Conservation (phyloP, 2,113 vertebrate species). For the Xenotilapia longispinis region DNA sequence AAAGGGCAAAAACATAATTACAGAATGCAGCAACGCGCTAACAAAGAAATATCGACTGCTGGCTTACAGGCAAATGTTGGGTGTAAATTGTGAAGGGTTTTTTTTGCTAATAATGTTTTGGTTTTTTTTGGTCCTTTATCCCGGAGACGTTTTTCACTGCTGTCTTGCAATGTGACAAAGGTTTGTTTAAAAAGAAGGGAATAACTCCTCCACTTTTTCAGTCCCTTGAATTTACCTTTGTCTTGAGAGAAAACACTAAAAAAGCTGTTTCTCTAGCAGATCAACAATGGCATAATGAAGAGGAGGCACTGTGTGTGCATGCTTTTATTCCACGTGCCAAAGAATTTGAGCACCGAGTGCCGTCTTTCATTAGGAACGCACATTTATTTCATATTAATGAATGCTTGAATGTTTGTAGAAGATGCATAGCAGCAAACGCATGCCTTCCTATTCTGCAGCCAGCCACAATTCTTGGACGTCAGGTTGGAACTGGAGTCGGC, state of each 20-base stretch:
- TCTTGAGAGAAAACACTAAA: conserved; percentile 4
- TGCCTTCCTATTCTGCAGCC: conserved; percentile 20
- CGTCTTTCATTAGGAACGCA: neutral
- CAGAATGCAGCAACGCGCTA: conserved; percentile 43
- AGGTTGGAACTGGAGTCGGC: conserved; percentile 24
- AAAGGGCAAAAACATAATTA: conserved; percentile 60
- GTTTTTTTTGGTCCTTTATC: neutral
- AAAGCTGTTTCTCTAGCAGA: neutral
- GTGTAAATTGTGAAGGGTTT: neutral
- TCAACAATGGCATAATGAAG: neutral
- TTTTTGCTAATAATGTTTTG: conserved; percentile 34
- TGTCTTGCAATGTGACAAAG: neutral
- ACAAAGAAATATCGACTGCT: conserved; percentile 56
- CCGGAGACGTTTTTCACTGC: neutral
- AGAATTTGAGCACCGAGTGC: neutral
- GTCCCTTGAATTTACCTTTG: neutral
- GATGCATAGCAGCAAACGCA: conserved; percentile 22
- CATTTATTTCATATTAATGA: neutral
- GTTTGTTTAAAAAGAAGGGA: neutral
- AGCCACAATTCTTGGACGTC: conserved; percentile 32
- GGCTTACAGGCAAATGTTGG: conserved; percentile 7
- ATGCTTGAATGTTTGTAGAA: neutral
- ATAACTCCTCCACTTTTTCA: neutral
- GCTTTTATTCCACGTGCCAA: neutral
- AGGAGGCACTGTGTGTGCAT: neutral